Evolutionary conservation across 2,113 vertebrate species (phyloP).

Genomic region (Strix uralensis): DNA sequence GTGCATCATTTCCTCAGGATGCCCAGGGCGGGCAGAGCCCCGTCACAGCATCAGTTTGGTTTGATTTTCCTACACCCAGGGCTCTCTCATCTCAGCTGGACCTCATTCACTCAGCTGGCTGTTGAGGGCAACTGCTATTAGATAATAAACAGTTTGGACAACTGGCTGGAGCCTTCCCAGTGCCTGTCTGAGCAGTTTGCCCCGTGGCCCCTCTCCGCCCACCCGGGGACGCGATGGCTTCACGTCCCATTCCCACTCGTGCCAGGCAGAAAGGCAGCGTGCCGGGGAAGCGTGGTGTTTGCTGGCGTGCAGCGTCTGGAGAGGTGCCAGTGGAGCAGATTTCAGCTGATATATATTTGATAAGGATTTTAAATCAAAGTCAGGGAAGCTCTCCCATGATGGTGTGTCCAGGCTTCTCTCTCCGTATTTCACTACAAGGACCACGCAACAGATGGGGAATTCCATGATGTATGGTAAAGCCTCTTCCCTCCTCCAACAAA

Average conservation of each 20-base stretch:
- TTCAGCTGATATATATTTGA: background rate
- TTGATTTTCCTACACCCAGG: background rate
- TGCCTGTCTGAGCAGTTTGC: background rate
- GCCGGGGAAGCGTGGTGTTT: accelerated
- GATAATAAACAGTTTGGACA: background rate
- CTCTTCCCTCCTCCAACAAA: background rate
- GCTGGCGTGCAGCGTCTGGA: background rate
- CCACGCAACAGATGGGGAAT: background rate
- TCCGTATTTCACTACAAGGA: background rate
- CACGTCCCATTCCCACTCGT: background rate
- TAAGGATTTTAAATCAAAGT: background rate
- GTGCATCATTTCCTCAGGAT: background rate
- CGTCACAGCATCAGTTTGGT: accelerated
- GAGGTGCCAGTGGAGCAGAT: background rate
- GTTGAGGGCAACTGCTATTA: background rate
- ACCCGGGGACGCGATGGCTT: background rate
- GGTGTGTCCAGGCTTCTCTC: background rate
- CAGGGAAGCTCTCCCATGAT: background rate
- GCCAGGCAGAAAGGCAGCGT: background rate
- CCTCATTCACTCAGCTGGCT: background rate
- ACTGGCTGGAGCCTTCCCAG: background rate
- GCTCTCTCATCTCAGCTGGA: background rate
- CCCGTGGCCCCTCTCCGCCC: accelerated
- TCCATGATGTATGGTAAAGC: background rate
- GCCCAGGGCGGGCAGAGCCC: background rate